A percentile compares a stretch with the other conserved stretches of the same genome.
Conservation (phyloP, 2,113 vertebrate species). For the Bettongia penicillata region DNA sequence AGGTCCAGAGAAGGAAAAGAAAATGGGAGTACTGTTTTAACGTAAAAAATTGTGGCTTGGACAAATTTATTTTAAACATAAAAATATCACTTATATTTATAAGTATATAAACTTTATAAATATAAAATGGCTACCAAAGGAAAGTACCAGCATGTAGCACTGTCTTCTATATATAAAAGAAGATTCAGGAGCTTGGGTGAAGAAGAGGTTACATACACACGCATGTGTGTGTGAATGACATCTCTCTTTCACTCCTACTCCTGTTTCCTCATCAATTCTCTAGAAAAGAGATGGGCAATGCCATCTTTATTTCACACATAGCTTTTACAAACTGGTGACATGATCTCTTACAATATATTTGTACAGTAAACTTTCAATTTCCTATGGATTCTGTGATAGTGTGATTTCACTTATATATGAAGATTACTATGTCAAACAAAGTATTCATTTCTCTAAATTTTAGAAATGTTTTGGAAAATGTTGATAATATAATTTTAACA, state of each 20-base stretch:
- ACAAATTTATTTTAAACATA: slow-evolving; percentile 1
- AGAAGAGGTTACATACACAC: not conserved
- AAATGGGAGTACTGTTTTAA: not conserved
- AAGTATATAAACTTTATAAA: not conserved
- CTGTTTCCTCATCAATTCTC: not conserved
- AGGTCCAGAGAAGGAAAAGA: not conserved
- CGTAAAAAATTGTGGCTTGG: slow-evolving; percentile 5
- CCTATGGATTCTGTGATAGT: not conserved
- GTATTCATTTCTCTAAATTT: slow-evolving; percentile 40
- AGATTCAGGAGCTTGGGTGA: not conserved
- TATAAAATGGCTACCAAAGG: not conserved
- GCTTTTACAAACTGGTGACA: not conserved
- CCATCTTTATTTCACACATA: not conserved
- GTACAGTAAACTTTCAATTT: not conserved
- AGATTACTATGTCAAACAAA: not conserved
- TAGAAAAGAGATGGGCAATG: not conserved
- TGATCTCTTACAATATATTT: not conserved
- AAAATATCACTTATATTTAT: not conserved
- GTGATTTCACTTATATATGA: not conserved
- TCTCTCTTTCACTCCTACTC: not conserved
- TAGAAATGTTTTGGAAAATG: slow-evolving; percentile 25
- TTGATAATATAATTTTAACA: slow-evolving; percentile 19
- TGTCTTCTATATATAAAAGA: not conserved
- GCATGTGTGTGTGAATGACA: not conserved
- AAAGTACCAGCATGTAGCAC: not conserved